Evolutionary conservation across 23 tunicate species (phyloP), one percentile per base, ranked within the genome.

Genomic region (Halocynthia aurantium): DNA sequence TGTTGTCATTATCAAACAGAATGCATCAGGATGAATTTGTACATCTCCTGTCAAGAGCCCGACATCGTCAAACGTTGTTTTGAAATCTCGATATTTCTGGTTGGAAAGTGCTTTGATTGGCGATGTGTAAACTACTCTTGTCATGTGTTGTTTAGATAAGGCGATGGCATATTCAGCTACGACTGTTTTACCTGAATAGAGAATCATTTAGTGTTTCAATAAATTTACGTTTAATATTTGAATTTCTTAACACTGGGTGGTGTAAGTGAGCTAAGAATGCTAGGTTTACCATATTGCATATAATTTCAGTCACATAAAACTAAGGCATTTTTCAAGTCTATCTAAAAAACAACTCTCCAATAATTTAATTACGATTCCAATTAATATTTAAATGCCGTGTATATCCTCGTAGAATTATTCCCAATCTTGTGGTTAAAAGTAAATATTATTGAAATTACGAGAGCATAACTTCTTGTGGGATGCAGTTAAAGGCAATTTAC

Each of bases 121-220:
- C 53, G 93, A 85, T 9, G 99, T 94, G 81, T 94, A 94, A 11
- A 94, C 77, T 15, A 94, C 99, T 70, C 91, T 77, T 20, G 99
- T 94, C 99, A 94, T 85, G 77, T 94, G 96, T 52, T 94, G 89
- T 6, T 82, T 82, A 13, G 96, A 64, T 19, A 94, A 84, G 0
- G 99, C 99, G 13, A 94, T 94, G 40, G 99, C 99, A 57, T 94
- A 94, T 55, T 94, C 99, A 5, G 99, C 99, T 5, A 94, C 99
- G 10, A 94, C 99, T 5, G 99, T 94, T 57, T 94, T 94, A 21
- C 95, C 95, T 88, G 71, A 5, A 40, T 6, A 20, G 15, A 12
- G 18, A 31, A 31, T 31, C 44, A 31, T 31, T 31, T 31, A 31
- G 44, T 31, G 44, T 31, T 31, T 31, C 44, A 31, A n/a, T n/a